phyloP scores from a whole-genome alignment of 2,888 invertebrate species.

The Sturmia bella region DNA sequence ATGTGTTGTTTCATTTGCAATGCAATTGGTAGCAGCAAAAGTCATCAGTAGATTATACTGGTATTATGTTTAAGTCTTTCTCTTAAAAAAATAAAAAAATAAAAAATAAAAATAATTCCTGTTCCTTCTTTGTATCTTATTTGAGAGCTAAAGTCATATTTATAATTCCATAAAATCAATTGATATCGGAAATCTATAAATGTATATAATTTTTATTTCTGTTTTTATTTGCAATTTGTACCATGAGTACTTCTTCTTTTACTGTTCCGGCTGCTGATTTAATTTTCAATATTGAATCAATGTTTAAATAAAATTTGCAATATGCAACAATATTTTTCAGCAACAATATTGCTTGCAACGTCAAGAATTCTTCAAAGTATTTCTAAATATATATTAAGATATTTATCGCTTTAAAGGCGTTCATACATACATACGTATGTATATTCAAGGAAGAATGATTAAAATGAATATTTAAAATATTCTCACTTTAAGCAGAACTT shows the following conservation, averaged over 20 bases:
- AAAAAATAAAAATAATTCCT: conserved; percentile 5
- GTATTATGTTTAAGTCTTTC: conserved; percentile 50
- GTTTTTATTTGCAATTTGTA: conserved; percentile 26
- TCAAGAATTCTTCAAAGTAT: conserved; percentile 26
- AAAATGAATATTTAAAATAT: conserved; percentile 32
- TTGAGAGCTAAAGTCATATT: conserved; percentile 12
- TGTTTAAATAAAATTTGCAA: conserved; percentile 44
- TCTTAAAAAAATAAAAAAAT: too few relatives aligned
- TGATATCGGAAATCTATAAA: conserved; percentile 66
- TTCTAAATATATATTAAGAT: conserved; percentile 39
- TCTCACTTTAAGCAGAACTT: conserved; percentile 32
- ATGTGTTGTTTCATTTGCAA: conserved; percentile 37
- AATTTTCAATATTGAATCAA: conserved; percentile 43
- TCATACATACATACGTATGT: neutral
- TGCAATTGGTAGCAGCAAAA: conserved; percentile 51
- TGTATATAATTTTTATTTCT: conserved; percentile 40
- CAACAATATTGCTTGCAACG: conserved; percentile 28
- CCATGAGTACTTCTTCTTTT: conserved; percentile 23
- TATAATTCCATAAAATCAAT: conserved; percentile 61
- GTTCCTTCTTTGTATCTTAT: conserved; percentile 11
- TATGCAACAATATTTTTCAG: conserved; percentile 30
- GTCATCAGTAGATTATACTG: conserved; percentile 55
- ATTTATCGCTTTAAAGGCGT: conserved; percentile 13
- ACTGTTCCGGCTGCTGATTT: conserved; percentile 31
- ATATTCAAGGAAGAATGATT: conserved; percentile 7